phyloP scores from a whole-genome alignment of 2,888 invertebrate species.

The Plutella xylostella region DNA sequence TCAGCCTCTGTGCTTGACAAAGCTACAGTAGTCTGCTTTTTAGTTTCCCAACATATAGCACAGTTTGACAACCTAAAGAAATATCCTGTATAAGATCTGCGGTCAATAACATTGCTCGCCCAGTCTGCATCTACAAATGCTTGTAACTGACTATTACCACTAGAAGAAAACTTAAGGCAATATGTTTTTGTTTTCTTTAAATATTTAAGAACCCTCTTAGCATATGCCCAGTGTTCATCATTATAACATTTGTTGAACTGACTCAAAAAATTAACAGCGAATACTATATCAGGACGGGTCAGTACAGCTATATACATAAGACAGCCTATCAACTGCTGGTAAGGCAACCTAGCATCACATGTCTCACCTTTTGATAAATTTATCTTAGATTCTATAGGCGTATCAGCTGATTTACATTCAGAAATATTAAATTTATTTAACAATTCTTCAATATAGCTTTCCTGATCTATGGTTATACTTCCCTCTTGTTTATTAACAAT shows the following conservation, averaged over 20 bases:
- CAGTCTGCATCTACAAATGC: too few species aligned
- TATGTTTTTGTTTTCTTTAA: constrained; percentile 16
- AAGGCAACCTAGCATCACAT: constrained; percentile 12
- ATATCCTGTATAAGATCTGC: too few species aligned
- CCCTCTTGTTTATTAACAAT: neutral
- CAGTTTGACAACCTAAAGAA: too few species aligned
- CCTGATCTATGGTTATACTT: constrained; percentile 14
- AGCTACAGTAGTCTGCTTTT: too few species aligned
- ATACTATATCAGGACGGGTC: too few species aligned
- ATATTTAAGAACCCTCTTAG: constrained; percentile 15
- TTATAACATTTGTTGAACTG: constrained; percentile 14
- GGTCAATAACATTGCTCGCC: too few species aligned
- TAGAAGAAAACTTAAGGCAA: constrained; percentile 13
- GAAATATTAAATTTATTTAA: constrained; percentile 15
- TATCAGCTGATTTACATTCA: too few species aligned
- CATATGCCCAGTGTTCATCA: too few species aligned
- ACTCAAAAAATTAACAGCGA: too few species aligned
- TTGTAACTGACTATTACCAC: too few species aligned
- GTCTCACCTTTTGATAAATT: constrained; percentile 11
- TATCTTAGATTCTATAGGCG: constrained; percentile 21
- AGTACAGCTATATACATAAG: constrained; percentile 11
- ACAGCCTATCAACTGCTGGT: constrained; percentile 19
- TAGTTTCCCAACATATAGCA: too few species aligned
- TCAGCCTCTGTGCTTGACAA: too few species aligned
- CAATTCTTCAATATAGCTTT: constrained; percentile 13